Conservation (phyloP, 2,113 vertebrate species). For the Microcebus jonahi region DNA sequence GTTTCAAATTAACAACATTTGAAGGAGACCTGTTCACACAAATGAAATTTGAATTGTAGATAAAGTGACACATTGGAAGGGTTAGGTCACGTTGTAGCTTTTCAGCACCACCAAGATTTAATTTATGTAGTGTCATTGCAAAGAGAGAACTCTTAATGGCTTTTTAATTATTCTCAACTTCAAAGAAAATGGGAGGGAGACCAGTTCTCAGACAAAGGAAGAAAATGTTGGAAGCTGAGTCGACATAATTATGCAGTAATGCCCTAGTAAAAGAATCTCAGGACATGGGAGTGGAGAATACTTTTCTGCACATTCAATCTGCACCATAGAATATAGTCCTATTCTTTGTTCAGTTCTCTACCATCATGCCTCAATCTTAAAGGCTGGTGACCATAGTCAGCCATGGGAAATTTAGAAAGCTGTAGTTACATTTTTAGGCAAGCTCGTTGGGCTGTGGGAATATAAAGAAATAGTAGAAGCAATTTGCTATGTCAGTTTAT, state of each 20-base stretch:
- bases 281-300: fast-evolving
- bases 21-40: slow-evolving; percentile 64
- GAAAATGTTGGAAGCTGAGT: not conserved
- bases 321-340: fast-evolving
- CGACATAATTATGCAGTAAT: slow-evolving; percentile 42
- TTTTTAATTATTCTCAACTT: slow-evolving; percentile 83
- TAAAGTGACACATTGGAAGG: slow-evolving; percentile 68
- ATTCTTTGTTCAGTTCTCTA: not conserved
- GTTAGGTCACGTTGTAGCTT: slow-evolving; percentile 61
- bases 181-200: slow-evolving; percentile 66
- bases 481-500: fast-evolving
- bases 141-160: slow-evolving; percentile 72
- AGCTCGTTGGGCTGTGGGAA: not conserved
- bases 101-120: slow-evolving; percentile 71
- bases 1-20: slow-evolving; percentile 68
- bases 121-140: slow-evolving; percentile 80
- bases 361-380: fast-evolving
- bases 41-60: slow-evolving; percentile 80
- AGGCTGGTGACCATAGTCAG: fast-evolving
- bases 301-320: not conserved
- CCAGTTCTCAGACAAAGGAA: slow-evolving; percentile 59
- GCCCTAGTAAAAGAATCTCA: not conserved
- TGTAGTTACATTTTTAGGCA: not conserved
- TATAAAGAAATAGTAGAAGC: too few relatives aligned
- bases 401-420: not conserved